phyloP scores from a whole-genome alignment of 2,113 vertebrate genomes.

The Serilophus lunatus region DNA sequence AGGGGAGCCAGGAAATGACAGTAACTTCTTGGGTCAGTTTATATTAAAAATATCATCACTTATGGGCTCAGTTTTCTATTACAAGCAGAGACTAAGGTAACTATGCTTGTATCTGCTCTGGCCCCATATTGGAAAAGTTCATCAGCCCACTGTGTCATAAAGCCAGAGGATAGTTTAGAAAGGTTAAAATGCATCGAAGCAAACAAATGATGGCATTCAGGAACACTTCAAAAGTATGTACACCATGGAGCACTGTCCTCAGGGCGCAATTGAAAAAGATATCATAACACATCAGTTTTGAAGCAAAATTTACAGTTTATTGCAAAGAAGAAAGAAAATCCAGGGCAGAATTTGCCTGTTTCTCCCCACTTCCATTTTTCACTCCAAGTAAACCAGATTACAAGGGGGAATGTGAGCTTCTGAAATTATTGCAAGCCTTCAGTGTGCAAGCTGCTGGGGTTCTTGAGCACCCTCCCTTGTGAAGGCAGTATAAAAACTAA shows the following conservation, averaged over 20 bases:
- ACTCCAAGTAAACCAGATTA: background rate
- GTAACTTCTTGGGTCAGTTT: background rate
- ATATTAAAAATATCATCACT: background rate
- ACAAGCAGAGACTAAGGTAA: background rate
- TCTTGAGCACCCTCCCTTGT: background rate
- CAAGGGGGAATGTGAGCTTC: background rate
- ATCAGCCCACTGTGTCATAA: background rate
- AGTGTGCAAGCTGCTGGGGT: background rate
- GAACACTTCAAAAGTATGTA: background rate
- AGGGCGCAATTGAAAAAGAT: background rate
- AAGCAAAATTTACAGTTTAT: background rate
- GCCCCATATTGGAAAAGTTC: rapidly evolving
- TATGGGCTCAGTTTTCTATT: background rate
- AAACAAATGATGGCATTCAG: background rate
- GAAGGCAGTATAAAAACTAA: background rate
- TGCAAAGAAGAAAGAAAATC: background rate
- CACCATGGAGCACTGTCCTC: background rate
- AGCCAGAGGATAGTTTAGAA: background rate
- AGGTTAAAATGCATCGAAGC: background rate
- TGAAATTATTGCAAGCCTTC: background rate
- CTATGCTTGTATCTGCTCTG: background rate
- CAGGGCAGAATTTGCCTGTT: background rate
- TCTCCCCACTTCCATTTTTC: background rate
- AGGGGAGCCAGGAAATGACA: background rate
- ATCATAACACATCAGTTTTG: background rate